Base-by-base conservation (phyloP, 1,140 invertebrate species). In the Plectus sambesii region DNA sequence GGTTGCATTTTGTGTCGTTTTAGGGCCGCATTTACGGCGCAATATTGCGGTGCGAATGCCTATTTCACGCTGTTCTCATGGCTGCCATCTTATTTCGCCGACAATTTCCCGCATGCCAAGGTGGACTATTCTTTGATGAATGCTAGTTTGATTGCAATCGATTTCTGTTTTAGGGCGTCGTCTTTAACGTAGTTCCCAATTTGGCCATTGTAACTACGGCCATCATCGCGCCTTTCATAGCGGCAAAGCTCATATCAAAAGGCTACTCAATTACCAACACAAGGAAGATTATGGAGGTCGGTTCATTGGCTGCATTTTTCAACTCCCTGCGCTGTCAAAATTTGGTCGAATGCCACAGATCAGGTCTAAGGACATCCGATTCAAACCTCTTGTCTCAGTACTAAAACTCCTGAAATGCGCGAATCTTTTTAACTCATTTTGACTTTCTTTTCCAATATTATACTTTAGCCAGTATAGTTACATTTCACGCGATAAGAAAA, bases 81-180 rank as follows among this genome's bases (percentile, higher is more conserved):
- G 81, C 73, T 83, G 61, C 82, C 81, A 37, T 82, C 80, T 24
- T 83, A 82, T 67, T 83, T 83, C 60, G 79, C 82, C 64, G 81
- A 83, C 61, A 81, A 75, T 15, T 82, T 77, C 61, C 80, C 80
- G 5, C 73, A 78, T 48, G 77, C 77, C 29, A 80, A 78, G 54
- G 68, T 70, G 37, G 29, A 42, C 17, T 29, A 24, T 58, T 17
- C n/a, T 17, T n/a, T 44, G 23, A 42, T 49, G 17, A 23, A 45
- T 36, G 20, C 9, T 49, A 36, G 17, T 47, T 47, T 8, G 25
- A 19, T 19, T 15, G n/a, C 43, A 43, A 41, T 29, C 3, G 37
- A 55, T 46, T 20, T 51, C 26, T 36, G 37, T 49, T 59, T 30
- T 27, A 74, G 76, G 78, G 54, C 74, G 71, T 79, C 77, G 73